A percentile compares a stretch with the other conserved stretches of the same genome.
phyloP scores from a whole-genome alignment of 2,113 vertebrate species.

The Tupaia chinensis region DNA sequence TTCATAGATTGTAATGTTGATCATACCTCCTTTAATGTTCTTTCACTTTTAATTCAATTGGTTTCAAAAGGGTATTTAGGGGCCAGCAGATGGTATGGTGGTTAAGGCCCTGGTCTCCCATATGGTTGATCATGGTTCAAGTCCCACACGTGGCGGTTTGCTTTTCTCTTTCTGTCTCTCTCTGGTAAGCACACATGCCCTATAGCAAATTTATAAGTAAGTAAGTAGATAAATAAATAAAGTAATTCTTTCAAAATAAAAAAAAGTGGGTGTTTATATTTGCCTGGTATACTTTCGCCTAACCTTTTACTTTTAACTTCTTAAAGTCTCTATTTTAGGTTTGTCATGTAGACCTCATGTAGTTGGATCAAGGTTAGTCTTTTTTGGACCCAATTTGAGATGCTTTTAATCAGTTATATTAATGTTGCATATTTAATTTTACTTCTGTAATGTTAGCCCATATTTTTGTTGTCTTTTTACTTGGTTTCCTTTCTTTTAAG shows the following conservation, averaged over 20 bases:
- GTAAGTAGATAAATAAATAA: no score
- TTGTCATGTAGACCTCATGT: constrained; percentile 39
- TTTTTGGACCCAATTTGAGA: constrained; percentile 40
- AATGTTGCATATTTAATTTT: constrained; percentile 43
- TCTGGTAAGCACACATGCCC: no score
- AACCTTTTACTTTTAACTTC: constrained; percentile 50
- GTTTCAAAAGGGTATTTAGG: constrained; percentile 10
- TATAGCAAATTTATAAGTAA: no score
- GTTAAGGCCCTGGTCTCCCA: no score
- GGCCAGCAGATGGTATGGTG: no score
- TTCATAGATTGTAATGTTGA: constrained; percentile 20
- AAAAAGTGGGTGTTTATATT: background rate
- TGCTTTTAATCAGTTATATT: constrained; percentile 35
- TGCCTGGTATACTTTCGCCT: constrained; percentile 1
- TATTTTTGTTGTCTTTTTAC: background rate
- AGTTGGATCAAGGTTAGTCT: constrained; percentile 53
- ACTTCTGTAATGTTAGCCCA: background rate
- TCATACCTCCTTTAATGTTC: background rate
- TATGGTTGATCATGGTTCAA: no score
- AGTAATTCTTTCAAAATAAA: no score
- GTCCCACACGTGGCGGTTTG: no score
- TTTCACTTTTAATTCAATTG: constrained; percentile 31
- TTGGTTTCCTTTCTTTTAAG: constrained; percentile 20
- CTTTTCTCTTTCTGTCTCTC: no score
- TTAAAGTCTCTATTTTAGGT: constrained; percentile 60